Base-by-base conservation (phyloP, 2,888 invertebrate species). In the Calameuta filiformis region DNA sequence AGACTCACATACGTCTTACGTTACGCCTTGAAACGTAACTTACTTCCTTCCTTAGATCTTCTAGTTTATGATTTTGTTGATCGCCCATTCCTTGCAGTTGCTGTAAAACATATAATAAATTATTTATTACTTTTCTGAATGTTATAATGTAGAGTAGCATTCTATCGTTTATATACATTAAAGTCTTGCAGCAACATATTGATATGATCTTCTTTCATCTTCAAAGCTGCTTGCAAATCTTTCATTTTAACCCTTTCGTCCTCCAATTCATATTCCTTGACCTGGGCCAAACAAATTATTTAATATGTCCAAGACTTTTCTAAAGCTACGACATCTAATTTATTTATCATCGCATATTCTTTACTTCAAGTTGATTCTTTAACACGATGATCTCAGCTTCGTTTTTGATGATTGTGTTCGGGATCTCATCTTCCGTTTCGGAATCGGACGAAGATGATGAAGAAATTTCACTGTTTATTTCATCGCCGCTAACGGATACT, bases 321-420 rank as follows among this genome's bases (percentile, higher is more conserved):
- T 23, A 15, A 56, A 23, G 23, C 23, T 23, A 9, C 9, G 9
- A 9, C 56, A 2, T 56, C 6, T 56, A 23, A 56, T 23, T 23
- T 56, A 23, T 56, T 23, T 56, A 23, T 23, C 2, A 56, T 56
- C 23, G 23, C 56, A 9, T 23, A 56, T 56, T 23, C 9, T 23
- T 34, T 83, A 87, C 88, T 15, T 82, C 83, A 31, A 88, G 79
- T 75, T 89, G 85, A 75, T 87, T 85, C 73, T 87, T 85, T 68
- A 91, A 77, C 9, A 85, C 83, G 31, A 89, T 87, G 31, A 90
- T 90, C 77, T 88, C 87, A 34, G 89, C 87, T 75, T 90, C 90
- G 79, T 89, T 90, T 73, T 88, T 82, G 31, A 87, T 87, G 40
- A 90, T 87, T 56, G 56, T 56, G 23, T 56, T 56, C 9, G 56